Conservation (phyloP, 1,140 invertebrate species). For the Nixonia krombeini region DNA sequence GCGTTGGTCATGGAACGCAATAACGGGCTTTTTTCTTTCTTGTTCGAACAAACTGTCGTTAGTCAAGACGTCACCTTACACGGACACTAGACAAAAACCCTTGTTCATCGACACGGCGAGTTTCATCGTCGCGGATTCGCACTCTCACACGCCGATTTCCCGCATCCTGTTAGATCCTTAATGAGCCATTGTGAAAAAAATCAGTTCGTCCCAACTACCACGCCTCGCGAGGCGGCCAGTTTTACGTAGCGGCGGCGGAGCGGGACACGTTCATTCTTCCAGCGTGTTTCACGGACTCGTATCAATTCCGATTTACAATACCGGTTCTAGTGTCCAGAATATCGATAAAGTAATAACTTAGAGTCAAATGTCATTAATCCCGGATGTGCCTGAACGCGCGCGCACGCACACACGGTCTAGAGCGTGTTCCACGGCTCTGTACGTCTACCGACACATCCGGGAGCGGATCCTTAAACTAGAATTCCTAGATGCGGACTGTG, state of each 20-base stretch:
- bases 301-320: conserved; percentile 20
- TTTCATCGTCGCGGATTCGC: too few species aligned
- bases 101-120: too few species aligned
- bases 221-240: background rate
- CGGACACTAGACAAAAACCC: too few species aligned
- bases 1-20: too few species aligned
- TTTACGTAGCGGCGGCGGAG: background rate
- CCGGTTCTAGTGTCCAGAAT: conserved; percentile 16
- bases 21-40: too few species aligned
- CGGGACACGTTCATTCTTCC: conserved; percentile 1
- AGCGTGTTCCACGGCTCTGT: conserved; percentile 12
- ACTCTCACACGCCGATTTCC: too few species aligned
- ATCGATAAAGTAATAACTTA: conserved; percentile 20
- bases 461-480: conserved; percentile 12
- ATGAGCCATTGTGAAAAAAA: background rate
- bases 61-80: too few species aligned
- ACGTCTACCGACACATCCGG: conserved; percentile 11
- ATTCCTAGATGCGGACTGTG: conserved; percentile 11
- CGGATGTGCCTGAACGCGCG: conserved; percentile 20
- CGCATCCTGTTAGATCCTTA: too few species aligned
- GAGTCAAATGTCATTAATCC: conserved; percentile 28
- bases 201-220: background rate
- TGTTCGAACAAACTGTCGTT: too few species aligned
- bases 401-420: conserved; percentile 3
- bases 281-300: conserved; percentile 11